Evolutionary conservation across 2,888 invertebrate genomes (phyloP).

Genomic region (Acleris literana): DNA sequence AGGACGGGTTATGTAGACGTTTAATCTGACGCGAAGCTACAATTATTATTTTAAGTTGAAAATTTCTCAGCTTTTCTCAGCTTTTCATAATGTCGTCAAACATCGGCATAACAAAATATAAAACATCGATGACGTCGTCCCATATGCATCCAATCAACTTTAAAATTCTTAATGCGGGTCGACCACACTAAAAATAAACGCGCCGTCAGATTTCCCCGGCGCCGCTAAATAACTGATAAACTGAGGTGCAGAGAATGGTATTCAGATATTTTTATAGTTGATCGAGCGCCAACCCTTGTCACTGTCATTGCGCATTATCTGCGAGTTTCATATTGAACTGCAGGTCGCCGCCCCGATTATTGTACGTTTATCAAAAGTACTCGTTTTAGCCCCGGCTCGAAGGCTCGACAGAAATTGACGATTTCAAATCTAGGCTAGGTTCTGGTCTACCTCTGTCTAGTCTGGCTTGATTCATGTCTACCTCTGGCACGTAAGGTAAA

Average conservation of each 20-base stretch:
- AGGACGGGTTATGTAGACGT: too few species aligned
- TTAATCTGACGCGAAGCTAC: too few species aligned
- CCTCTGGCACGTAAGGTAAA: not conserved
- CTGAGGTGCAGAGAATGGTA: constrained; percentile 57
- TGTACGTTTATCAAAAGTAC: constrained; percentile 29
- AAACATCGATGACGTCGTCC: not conserved
- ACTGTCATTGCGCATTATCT: constrained; percentile 73
- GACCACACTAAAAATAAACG: constrained; percentile 31
- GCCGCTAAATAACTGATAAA: constrained; percentile 70
- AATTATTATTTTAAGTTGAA: too few species aligned
- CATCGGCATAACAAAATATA: too few species aligned
- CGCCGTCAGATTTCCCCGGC: constrained; percentile 43
- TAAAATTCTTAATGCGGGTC: constrained; percentile 27
- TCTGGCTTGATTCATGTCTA: not conserved
- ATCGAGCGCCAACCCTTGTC: constrained; percentile 73
- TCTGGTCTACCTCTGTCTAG: not conserved
- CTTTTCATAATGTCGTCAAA: too few species aligned
- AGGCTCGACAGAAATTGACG: not conserved
- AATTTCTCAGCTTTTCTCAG: too few species aligned
- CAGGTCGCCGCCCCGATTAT: constrained; percentile 45
- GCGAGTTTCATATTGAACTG: constrained; percentile 71
- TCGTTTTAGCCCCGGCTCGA: constrained; percentile 4
- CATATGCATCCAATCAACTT: not conserved
- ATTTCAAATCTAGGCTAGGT: not conserved
- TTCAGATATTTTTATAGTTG: constrained; percentile 70